phyloP scores from a whole-genome alignment of 2,113 vertebrate genomes.

The Rutilus rutilus region DNA sequence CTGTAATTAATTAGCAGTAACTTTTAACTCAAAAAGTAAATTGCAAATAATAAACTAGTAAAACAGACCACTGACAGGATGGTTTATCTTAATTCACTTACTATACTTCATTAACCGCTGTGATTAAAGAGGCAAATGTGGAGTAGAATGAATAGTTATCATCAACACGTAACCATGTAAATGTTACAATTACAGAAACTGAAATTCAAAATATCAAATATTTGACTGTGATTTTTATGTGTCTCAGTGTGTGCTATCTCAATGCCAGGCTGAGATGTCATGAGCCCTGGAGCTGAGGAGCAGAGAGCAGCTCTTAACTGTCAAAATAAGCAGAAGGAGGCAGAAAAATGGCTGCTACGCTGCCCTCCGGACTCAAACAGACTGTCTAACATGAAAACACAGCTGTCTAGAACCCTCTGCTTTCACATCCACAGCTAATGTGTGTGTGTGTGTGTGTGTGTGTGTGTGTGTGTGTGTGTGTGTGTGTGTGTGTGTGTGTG shows the following conservation, averaged over 20 bases:
- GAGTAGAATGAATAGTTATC: background rate
- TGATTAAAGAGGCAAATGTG: background rate
- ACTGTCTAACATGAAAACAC: background rate
- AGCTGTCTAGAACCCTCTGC: slow-evolving; percentile 1
- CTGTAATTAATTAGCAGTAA: background rate
- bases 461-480: slow-evolving; percentile 4
- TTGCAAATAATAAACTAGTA: background rate
- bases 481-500: slow-evolving; percentile 9
- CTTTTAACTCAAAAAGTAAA: background rate
- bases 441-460: slow-evolving; percentile 2
- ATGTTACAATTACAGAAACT: background rate
- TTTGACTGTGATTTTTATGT: background rate
- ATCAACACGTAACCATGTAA: background rate
- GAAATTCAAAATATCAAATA: background rate
- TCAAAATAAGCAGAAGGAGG: slow-evolving; percentile 20
- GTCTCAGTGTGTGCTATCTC: background rate
- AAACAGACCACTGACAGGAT: background rate
- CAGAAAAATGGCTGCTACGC: background rate
- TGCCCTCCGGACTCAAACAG: slow-evolving; percentile 17
- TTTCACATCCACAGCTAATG: background rate
- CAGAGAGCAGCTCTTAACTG: slow-evolving; percentile 21
- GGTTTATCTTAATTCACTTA: background rate
- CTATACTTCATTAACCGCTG: background rate
- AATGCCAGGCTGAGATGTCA: background rate
- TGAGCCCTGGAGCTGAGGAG: background rate